A percentile compares a stretch with the other conserved stretches of the same genome.
phyloP scores from a whole-genome alignment of 2,113 vertebrate species.

The Raja brachyura region DNA sequence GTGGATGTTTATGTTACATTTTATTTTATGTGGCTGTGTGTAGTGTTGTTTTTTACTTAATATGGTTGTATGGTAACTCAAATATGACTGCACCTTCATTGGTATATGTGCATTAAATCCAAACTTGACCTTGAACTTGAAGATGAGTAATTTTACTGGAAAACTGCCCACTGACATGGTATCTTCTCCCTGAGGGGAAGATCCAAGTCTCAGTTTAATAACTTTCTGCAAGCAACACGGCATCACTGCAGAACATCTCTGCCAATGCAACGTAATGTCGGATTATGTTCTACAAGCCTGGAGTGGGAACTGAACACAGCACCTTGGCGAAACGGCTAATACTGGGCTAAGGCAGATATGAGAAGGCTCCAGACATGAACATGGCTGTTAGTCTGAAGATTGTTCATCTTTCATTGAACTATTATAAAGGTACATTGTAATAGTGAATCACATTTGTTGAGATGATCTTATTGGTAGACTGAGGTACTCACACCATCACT shows the following conservation, averaged over 20 bases:
- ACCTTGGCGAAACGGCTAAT: neutral
- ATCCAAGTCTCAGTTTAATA: neutral
- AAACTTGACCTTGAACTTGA: no score
- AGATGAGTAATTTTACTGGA: no score
- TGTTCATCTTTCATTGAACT: neutral
- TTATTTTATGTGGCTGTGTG: no score
- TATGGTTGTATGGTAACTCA: no score
- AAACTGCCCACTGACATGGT: neutral
- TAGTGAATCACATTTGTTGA: neutral
- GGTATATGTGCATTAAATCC: no score
- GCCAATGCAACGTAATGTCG: neutral
- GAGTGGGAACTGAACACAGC: neutral
- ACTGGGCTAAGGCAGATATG: neutral
- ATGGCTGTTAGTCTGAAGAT: neutral
- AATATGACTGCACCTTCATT: no score
- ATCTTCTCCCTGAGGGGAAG: neutral
- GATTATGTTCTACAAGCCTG: neutral
- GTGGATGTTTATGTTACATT: no score
- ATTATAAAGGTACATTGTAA: no score
- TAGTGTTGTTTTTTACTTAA: no score
- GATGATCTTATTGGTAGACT: neutral
- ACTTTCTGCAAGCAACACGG: no score
- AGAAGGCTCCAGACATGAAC: neutral
- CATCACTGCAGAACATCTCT: neutral
- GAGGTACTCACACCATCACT: neutral